Evolutionary conservation across 2,888 invertebrate species (phyloP), one percentile per base, ranked within the genome.

Genomic region (Acanthococcus lagerstroemiae): DNA sequence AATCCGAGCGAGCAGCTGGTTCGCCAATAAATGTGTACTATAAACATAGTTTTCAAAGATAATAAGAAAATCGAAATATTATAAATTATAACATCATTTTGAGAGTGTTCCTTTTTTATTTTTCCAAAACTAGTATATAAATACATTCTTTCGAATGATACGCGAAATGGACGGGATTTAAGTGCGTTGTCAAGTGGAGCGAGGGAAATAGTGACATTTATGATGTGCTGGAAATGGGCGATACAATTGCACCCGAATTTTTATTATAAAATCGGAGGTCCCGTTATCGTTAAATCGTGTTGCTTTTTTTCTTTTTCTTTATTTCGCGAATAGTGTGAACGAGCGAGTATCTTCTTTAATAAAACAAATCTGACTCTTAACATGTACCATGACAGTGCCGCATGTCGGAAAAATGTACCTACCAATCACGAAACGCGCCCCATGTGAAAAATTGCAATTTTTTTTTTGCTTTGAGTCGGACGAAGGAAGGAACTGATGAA

Each of bases 51-150:
- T 63, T 63, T 37, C 52, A 52, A 54, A 63, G 52, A 63, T 63
- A 63, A 63, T 63, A 54, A 50, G 52, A 52, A 63, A 50, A 61
- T 50, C 25, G 61, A 61, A 61, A 61, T 61, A 63, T 63, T 63
- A 63, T 63, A 63, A 63, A 63, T 63, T 63, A 63, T 63, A 63
- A 63, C 63, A 63, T 63, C 52, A 63, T 63, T 63, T 63, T 63
- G 24, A 63, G 52, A 37, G 63, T 54, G 54, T 63, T 63, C 54
- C 22, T 52, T 22, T 52, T 22, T 22, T 52, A 22, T 52, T 52
- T 52, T 6, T 21, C 4, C 24, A 37, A 37, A 37, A 37, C 12
- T 9, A 37, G n/a, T 37, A 37, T 37, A n/a, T 37, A 37, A 37
- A 15, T 15, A 37, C n/a, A 37, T 37, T 37, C 37, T 37, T 37